Percentiles rank a stretch among this genome's conserved stretches.
phyloP scores from a whole-genome alignment of 2,888 invertebrate species.

The Bombyx huttoni region DNA sequence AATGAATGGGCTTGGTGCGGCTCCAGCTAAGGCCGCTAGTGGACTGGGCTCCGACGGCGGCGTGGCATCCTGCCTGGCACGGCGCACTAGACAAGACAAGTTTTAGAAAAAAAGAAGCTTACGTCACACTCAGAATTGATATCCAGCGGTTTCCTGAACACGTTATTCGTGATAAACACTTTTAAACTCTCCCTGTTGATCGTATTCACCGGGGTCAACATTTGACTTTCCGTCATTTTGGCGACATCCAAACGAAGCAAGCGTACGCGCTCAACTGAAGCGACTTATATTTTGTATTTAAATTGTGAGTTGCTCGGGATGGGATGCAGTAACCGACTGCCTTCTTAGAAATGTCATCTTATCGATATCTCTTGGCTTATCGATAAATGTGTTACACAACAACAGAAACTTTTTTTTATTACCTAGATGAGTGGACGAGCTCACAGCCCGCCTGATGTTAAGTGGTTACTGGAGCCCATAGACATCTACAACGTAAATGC shows the following conservation, averaged over 20 bases:
- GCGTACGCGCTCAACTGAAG: constrained; percentile 4
- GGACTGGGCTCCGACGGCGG: too few species aligned
- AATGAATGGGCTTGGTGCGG: too few species aligned
- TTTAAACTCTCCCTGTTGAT: constrained; percentile 35
- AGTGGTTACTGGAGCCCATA: too few species aligned
- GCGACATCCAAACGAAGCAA: constrained; percentile 1
- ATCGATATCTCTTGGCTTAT: background rate
- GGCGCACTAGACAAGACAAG: background rate
- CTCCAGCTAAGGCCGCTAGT: too few species aligned
- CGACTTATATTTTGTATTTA: background rate
- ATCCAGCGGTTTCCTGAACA: constrained; percentile 39
- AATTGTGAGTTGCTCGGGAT: background rate
- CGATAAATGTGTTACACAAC: too few species aligned
- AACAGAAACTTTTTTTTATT: too few species aligned
- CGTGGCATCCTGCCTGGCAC: too few species aligned
- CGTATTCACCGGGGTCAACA: constrained; percentile 43
- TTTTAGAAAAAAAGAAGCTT: constrained; percentile 6
- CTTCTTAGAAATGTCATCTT: background rate
- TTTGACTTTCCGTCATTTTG: constrained; percentile 24
- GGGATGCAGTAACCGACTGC: background rate
- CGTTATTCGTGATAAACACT: constrained; percentile 43
- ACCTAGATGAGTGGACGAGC: too few species aligned
- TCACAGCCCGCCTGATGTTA: too few species aligned
- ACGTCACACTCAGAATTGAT: constrained; percentile 31
- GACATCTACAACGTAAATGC: too few species aligned